Evolutionary conservation across 2,113 vertebrate genomes (phyloP), one percentile per base, ranked within the genome.

Genomic region (Corvus hawaiiensis): DNA sequence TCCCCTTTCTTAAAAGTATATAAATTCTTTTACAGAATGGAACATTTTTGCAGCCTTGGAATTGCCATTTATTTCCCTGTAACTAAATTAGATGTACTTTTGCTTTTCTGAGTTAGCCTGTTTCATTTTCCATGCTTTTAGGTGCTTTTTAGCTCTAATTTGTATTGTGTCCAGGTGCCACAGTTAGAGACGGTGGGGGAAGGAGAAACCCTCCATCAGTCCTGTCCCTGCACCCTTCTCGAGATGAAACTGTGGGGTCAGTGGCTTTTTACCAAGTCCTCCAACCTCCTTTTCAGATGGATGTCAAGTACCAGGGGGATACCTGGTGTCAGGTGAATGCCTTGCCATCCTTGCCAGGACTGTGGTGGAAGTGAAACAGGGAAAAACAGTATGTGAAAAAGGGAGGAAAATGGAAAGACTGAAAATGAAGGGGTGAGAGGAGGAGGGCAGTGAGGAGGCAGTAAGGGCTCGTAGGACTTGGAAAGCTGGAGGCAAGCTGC

Each of bases 391-490:
- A 24, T 58, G 24, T 3, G 5, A 55, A 51, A 55, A 83, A 17
- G 24, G 24, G 27, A 82, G 48, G 74, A 43, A 73, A 58, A 84
- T 18, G 23, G 51, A 37, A 94, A 68, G 54, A 72, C 37, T 46
- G 16, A 55, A 91, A 79, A 73, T 43, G 56, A 55, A 91, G 27
- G 27, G 3, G 10, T 52, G 33, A 61, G 54, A 71, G 59, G 68
- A 84, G 43, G 61, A 72, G 66, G 39, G 51, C 33, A 71, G 21
- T 12, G 16, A 92, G 66, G 68, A 84, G 84, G 61, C 43, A 87
- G 44, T 0, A 1, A 41, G 33, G 20, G 11, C 89, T 91, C 0
- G 0, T 0, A 4, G 78, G n/a, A 24, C 37, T 67, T 81, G 0
- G 1, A 44, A 61, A 51, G 67, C 27, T 22, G 46, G 48, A 87